phyloP scores from a whole-genome alignment of 2,113 vertebrate species.

The Shinisaurus crocodilurus region DNA sequence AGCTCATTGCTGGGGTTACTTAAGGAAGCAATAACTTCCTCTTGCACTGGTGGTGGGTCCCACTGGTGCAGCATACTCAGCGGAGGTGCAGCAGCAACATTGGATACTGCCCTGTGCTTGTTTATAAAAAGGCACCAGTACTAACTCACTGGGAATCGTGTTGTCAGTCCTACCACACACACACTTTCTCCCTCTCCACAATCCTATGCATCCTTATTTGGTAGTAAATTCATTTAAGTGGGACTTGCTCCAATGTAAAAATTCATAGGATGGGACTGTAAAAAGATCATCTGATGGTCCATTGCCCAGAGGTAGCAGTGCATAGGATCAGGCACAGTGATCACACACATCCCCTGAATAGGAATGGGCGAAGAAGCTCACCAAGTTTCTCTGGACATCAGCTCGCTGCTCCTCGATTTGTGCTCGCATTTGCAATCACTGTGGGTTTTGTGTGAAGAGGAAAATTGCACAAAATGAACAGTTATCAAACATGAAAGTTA shows the following conservation, averaged over 20 bases:
- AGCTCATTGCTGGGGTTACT: too few species aligned
- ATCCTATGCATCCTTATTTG: background rate
- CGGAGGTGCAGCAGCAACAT: too few species aligned
- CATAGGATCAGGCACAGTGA: background rate
- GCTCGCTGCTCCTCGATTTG: too few species aligned
- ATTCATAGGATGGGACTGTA: background rate
- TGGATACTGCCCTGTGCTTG: background rate
- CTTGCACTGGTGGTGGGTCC: too few species aligned
- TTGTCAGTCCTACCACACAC: background rate
- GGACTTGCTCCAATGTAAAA: background rate
- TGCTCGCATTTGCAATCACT: too few species aligned
- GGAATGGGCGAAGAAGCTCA: too few species aligned
- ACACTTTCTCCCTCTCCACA: background rate
- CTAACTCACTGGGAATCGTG: background rate
- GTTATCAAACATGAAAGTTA: too few species aligned
- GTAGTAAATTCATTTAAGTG: background rate
- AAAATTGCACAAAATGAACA: too few species aligned
- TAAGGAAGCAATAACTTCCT: too few species aligned
- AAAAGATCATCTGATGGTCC: background rate
- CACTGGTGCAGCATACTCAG: too few species aligned
- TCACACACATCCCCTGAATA: background rate
- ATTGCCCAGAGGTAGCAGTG: background rate
- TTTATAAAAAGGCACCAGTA: constrained; percentile 33
- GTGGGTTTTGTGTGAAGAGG: too few species aligned
- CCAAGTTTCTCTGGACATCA: too few species aligned